Conservation (phyloP, 1,140 invertebrate species). For the Oryzaephilus surinamensis region DNA sequence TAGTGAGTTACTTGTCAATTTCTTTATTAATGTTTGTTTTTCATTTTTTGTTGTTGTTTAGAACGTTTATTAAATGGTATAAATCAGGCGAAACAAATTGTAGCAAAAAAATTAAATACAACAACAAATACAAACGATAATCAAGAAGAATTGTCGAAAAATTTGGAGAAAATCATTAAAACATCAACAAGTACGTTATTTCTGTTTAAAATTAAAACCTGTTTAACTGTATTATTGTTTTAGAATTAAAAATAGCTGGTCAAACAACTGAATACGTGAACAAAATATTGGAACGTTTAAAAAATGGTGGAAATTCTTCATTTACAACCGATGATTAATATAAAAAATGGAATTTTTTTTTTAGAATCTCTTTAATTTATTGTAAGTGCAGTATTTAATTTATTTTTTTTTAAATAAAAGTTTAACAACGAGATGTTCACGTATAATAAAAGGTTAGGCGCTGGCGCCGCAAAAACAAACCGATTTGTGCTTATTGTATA, state of each 20-base stretch:
- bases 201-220: background rate
- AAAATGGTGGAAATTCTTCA: constrained; percentile 48
- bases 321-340: constrained; percentile 54
- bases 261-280: constrained; percentile 81
- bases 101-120: too few species aligned
- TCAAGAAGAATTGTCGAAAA: constrained; percentile 50
- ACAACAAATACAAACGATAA: constrained; percentile 42
- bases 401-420: constrained; percentile 1
- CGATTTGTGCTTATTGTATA: too few species aligned
- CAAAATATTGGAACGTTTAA: constrained; percentile 67
- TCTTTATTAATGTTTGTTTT: constrained; percentile 4
- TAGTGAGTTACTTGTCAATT: constrained; percentile 51
- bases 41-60: constrained; percentile 35
- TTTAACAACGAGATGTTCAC: background rate
- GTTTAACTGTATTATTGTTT: constrained; percentile 28
- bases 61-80: constrained; percentile 57
- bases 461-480: too few species aligned
- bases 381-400: constrained; percentile 8
- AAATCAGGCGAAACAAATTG: too few species aligned
- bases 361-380: constrained; percentile 16
- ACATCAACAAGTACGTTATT: constrained; percentile 10
- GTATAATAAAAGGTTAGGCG: too few species aligned
- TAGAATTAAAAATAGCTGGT: constrained; percentile 68
- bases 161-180: constrained; percentile 56
- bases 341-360: constrained; percentile 5